phyloP scores from a whole-genome alignment of 2,888 invertebrate species.

The Palloptera scutellata region DNA sequence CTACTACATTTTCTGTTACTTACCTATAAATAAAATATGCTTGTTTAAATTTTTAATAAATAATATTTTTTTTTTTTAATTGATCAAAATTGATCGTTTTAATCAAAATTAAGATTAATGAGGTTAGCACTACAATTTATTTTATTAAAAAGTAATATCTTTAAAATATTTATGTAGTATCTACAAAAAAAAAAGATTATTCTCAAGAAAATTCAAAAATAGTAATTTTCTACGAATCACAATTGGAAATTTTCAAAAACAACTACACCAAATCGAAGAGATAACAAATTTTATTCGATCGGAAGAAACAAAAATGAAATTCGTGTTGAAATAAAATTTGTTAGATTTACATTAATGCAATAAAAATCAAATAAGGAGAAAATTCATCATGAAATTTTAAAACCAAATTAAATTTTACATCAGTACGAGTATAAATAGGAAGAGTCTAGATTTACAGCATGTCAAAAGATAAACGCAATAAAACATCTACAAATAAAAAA shows the following conservation, averaged over 20 bases:
- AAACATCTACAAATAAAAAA: neutral
- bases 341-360: neutral
- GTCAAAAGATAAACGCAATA: too few species aligned
- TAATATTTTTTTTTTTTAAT: too few species aligned
- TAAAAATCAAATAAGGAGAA: neutral
- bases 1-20: too few species aligned
- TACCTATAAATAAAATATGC: too few species aligned
- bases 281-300: neutral
- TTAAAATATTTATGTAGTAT: neutral
- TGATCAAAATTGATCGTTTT: too few species aligned
- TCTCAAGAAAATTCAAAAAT: neutral
- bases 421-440: too few species aligned
- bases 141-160: neutral
- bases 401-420: neutral
- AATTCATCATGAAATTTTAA: neutral
- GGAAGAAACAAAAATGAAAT: neutral
- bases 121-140: too few species aligned
- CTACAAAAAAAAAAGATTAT: neutral
- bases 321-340: neutral
- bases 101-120: too few species aligned
- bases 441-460: too few species aligned
- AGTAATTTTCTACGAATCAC: constrained; percentile 6
- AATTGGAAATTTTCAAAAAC: neutral
- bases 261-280: neutral
- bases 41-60: too few species aligned